Evolutionary conservation across 2,888 invertebrate species (phyloP), one percentile per base, ranked within the genome.

Genomic region (Caenorhabditis imperialis): DNA sequence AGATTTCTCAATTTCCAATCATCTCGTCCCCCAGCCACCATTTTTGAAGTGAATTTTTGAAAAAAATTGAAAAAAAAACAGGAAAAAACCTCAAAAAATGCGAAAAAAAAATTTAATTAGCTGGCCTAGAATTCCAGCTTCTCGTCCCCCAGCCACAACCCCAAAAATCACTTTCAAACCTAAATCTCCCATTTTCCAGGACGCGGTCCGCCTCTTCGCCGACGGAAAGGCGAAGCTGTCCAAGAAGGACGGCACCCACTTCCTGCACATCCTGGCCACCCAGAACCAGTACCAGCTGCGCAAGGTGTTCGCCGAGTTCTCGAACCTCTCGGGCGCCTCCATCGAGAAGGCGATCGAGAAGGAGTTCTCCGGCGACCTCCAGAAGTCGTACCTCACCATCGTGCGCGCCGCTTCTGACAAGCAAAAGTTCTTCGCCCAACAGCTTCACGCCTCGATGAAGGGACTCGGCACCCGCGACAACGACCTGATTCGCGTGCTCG

Each of bases 371-470:
- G 88, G 88, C 6, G 79, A 81, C 51, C 48, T 72, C 54, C 72
- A 75, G 54, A 75, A 79, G 50, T 61, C 65, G 18, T 81, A 77
- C 51, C 57, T 81, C 37, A 78, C 81, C 30, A 75, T 81, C 51
- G 77, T 54, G 42, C 73, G 75, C 22, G 77, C 79, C 42, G 77
- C 77, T 48, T 62, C 74, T 10, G 82, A 79, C 71, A 82, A 82
- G 72, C 79, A 78, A 47, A 78, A 73, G 53, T 87, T 83, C 79
- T 86, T 86, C 77, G 86, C 86, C n/a, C 74, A 82, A 38, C 79
- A 84, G 58, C 74, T 86, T 12, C 51, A 87, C 75, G 50, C 70
- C 22, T 82, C 86, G 7, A 86, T 86, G 82, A 83, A 84, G 81
- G 84, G 84, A 18, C 30, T 83, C 48, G 86, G 86, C 33, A 81